phyloP scores from a whole-genome alignment of 2,888 invertebrate species.

The Trichopria drosophilae region DNA sequence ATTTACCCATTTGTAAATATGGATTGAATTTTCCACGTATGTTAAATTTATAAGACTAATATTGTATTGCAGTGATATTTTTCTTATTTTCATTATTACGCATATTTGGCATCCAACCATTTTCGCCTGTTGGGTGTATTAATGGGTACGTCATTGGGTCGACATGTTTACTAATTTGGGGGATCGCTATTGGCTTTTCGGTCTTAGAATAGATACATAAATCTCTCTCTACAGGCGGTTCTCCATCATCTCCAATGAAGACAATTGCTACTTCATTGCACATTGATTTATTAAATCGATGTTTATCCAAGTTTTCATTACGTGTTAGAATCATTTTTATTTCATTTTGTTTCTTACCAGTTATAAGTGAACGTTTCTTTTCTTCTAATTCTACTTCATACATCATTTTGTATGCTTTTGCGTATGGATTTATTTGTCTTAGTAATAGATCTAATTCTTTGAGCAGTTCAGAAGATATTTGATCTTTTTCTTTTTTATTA shows the following conservation, averaged over 20 bases:
- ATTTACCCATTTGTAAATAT: too few species aligned
- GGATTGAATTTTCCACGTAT: too few species aligned
- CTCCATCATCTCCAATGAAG: slow-evolving; percentile 23
- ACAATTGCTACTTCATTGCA: slow-evolving; percentile 27
- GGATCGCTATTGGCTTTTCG: slow-evolving; percentile 9
- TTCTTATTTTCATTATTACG: too few species aligned
- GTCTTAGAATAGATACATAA: slow-evolving; percentile 25
- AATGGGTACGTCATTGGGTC: slow-evolving; percentile 5
- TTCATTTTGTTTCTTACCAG: slow-evolving; percentile 1
- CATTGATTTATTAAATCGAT: slow-evolving; percentile 17
- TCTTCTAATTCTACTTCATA: too few species aligned
- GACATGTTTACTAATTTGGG: slow-evolving; percentile 4
- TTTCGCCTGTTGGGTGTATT: slow-evolving; percentile 1
- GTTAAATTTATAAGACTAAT: too few species aligned
- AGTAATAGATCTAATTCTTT: slow-evolving; percentile 14
- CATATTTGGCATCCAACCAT: too few species aligned
- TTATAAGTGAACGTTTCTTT: background rate
- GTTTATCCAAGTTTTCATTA: background rate
- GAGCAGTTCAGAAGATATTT: slow-evolving; percentile 8
- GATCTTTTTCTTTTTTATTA: too few species aligned
- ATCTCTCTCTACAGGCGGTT: slow-evolving; percentile 23
- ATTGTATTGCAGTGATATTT: too few species aligned
- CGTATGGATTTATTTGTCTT: background rate
- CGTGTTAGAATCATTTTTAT: slow-evolving; percentile 22
- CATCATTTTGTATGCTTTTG: slow-evolving; percentile 14